phyloP scores from a whole-genome alignment of 2,113 vertebrate species.

The Campylomormyrus numenius region DNA sequence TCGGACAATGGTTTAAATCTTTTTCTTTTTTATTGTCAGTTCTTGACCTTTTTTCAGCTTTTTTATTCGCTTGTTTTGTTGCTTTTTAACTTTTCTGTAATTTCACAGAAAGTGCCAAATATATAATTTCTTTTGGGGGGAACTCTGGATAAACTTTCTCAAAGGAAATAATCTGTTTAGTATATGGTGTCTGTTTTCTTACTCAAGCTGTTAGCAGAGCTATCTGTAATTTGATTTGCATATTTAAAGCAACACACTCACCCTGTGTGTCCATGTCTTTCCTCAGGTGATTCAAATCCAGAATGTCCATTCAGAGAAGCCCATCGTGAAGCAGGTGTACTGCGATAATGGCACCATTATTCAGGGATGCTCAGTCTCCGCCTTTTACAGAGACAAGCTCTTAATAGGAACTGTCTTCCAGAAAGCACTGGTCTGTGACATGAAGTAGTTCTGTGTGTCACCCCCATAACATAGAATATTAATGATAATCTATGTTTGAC shows the following conservation, averaged over 20 bases:
- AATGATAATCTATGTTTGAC: background rate
- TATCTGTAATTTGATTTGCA: background rate
- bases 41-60: background rate
- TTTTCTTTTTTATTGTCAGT: background rate
- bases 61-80: background rate
- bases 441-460: conserved; percentile 44
- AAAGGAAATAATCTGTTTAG: background rate
- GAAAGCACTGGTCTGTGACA: conserved; percentile 75
- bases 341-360: conserved; percentile 72
- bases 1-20: background rate
- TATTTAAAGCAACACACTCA: background rate
- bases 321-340: conserved; percentile 72
- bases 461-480: background rate
- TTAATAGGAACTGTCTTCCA: conserved; percentile 83
- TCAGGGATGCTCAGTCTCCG: conserved; percentile 72
- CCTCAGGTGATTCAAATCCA: conserved; percentile 75
- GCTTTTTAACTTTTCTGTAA: background rate
- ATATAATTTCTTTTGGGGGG: background rate
- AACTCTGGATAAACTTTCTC: background rate
- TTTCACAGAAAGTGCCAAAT: background rate
- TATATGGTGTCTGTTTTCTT: background rate
- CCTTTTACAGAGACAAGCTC: conserved; percentile 61
- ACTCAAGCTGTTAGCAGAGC: background rate
- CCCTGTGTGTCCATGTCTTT: background rate
- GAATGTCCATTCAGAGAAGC: conserved; percentile 73